These are phyloP conservation scores for Poeciliopsis gracilis DNA, from an alignment of 2,797 vertebrate genomes.

Conservation along the genomic window DNA sequence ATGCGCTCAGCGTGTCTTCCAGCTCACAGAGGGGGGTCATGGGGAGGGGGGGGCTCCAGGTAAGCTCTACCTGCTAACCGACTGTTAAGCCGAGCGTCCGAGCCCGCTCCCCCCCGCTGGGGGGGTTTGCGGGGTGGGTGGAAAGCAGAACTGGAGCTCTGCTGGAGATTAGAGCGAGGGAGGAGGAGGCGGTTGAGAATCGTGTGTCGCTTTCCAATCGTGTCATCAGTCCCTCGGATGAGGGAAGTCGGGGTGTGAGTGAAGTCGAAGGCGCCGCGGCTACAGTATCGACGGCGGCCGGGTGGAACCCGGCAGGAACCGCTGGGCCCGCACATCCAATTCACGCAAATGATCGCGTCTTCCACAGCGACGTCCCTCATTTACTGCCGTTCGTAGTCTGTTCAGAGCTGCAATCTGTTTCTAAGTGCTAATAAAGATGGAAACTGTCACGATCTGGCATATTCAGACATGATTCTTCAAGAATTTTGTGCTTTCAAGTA, in stretches of 20 bases:
- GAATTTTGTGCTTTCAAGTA: background rate
- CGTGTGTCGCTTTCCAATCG: conserved; percentile 62
- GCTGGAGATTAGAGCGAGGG: conserved; percentile 25
- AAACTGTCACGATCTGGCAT: background rate
- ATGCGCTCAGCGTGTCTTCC: conserved; percentile 45
- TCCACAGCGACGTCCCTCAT: background rate
- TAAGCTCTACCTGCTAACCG: conserved; percentile 56
- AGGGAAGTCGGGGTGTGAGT: conserved; percentile 30
- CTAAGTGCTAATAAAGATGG: background rate
- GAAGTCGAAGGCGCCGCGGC: background rate
- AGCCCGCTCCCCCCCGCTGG: conserved; percentile 35
- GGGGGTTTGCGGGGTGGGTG: conserved; percentile 29
- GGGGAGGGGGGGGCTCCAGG: conserved; percentile 28
- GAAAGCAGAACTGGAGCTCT: conserved; percentile 34
- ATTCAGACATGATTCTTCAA: background rate
- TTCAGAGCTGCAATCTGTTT: background rate
- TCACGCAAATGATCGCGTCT: background rate
- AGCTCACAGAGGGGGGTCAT: conserved; percentile 43
- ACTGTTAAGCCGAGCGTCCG: conserved; percentile 63
- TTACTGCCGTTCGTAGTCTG: background rate
- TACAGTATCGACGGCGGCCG: background rate
- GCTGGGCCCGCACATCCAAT: background rate
- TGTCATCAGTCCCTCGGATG: conserved; percentile 56
- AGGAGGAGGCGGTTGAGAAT: conserved; percentile 43
- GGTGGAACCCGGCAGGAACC: background rate